These are phyloP conservation scores for Netelia melanura DNA, from an alignment of 2,888 invertebrate species.

Conservation along the genomic window DNA sequence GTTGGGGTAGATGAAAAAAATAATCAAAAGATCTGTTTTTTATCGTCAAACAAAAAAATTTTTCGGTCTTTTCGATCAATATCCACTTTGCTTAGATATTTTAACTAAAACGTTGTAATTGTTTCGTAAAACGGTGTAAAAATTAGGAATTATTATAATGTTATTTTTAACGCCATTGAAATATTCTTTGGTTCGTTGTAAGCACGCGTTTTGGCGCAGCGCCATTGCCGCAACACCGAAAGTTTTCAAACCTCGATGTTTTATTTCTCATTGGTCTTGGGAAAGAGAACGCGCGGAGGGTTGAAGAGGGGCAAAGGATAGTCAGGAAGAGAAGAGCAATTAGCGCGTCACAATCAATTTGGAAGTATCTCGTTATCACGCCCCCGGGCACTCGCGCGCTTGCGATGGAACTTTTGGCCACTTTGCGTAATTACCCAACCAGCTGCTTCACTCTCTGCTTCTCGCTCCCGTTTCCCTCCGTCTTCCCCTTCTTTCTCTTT, in stretches of 20 bases:
- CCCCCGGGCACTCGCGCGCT: slow-evolving; percentile 55
- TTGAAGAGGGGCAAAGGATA: slow-evolving; percentile 40
- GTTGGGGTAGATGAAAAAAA: too few relatives aligned
- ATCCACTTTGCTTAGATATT: not conserved
- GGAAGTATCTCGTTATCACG: slow-evolving; percentile 66
- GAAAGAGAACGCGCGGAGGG: slow-evolving; percentile 8
- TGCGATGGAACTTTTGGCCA: slow-evolving; percentile 63
- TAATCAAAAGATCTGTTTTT: not conserved
- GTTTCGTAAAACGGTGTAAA: not conserved
- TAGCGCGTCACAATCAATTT: slow-evolving; percentile 68
- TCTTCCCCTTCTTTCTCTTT: slow-evolving; percentile 6
- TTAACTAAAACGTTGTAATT: not conserved
- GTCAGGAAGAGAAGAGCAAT: slow-evolving; percentile 58
- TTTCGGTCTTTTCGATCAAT: too few relatives aligned
- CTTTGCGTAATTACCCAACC: slow-evolving; percentile 66
- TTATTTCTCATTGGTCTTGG: slow-evolving; percentile 63
- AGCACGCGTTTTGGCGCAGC: not conserved
- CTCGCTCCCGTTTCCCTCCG: slow-evolving; percentile 12
- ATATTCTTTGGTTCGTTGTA: not conserved
- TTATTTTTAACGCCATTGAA: not conserved
- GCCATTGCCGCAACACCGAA: not conserved
- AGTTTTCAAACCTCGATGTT: slow-evolving; percentile 46
- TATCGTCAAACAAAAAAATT: not conserved
- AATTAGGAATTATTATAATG: not conserved
- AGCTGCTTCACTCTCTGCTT: slow-evolving; percentile 35